Conservation (phyloP, 2,888 invertebrate genomes). For the Podotricha telesiphe region DNA sequence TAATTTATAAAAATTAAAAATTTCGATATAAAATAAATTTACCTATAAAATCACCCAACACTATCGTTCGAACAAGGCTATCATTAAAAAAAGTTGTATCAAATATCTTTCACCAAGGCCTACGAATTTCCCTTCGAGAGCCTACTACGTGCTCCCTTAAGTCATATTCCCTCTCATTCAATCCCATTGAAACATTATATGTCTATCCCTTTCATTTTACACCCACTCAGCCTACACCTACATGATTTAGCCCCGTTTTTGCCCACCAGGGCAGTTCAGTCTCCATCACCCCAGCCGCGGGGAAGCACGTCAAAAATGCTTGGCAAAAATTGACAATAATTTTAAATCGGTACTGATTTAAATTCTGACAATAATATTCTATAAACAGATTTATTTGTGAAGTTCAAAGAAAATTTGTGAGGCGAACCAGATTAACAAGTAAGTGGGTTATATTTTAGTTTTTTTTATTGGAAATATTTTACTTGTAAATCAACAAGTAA, state of each 20-base stretch:
- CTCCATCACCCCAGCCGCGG: slow-evolving; percentile 57
- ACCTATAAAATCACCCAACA: background rate
- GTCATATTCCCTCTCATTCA: slow-evolving; percentile 51
- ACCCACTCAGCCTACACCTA: slow-evolving; percentile 66
- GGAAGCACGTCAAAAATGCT: slow-evolving; percentile 50
- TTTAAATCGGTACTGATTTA: slow-evolving; percentile 33
- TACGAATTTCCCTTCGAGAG: slow-evolving; percentile 72
- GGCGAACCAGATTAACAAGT: slow-evolving; percentile 1
- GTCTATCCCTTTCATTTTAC: slow-evolving; percentile 59
- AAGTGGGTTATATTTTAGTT: background rate
- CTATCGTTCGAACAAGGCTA: slow-evolving; percentile 18
- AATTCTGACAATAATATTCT: slow-evolving; percentile 32
- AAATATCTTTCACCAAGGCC: slow-evolving; percentile 62
- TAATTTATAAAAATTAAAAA: background rate
- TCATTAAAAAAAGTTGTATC: slow-evolving; percentile 37
- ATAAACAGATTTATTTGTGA: slow-evolving; percentile 25
- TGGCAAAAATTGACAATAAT: slow-evolving; percentile 40
- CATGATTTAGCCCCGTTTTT: slow-evolving; percentile 67
- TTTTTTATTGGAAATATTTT: background rate
- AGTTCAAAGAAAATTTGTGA: slow-evolving; percentile 10
- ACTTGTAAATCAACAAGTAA: slow-evolving; percentile 15
- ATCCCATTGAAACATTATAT: slow-evolving; percentile 39
- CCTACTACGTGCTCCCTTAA: slow-evolving; percentile 62
- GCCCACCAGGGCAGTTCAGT: slow-evolving; percentile 55
- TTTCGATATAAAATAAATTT: background rate